These are phyloP conservation scores for Setophaga coronata DNA, from an alignment of 2,113 vertebrate species.

Conservation along the genomic window DNA sequence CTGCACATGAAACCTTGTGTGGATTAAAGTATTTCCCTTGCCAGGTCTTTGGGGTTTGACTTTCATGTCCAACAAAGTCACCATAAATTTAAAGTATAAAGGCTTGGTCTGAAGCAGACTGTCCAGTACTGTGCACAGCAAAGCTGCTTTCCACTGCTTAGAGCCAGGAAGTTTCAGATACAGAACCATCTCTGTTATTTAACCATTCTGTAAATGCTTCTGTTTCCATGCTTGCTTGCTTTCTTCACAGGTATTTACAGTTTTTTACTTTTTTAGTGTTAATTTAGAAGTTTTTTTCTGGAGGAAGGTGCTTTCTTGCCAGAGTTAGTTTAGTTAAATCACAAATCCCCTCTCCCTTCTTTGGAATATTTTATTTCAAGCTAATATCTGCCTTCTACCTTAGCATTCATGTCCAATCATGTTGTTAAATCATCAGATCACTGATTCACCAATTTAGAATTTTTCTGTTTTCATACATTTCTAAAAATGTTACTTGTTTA, in stretches of 20 bases:
- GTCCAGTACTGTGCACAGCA: background rate
- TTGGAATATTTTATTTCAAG: background rate
- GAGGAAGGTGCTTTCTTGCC: background rate
- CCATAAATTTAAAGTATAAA: background rate
- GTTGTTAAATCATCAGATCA: background rate
- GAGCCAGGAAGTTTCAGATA: background rate
- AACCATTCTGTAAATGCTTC: background rate
- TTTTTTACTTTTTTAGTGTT: background rate
- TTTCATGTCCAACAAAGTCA: background rate
- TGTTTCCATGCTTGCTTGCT: background rate
- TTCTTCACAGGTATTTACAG: background rate
- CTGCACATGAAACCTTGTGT: background rate
- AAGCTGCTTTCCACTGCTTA: background rate
- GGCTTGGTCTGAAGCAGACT: background rate
- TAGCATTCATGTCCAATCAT: background rate
- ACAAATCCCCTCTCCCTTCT: background rate
- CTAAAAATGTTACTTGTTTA: background rate
- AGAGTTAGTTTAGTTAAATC: background rate
- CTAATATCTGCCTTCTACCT: background rate
- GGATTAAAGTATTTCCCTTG: background rate
- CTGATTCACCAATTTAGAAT: background rate
- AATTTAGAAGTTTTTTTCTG: background rate
- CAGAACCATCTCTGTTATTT: background rate
- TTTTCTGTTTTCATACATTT: background rate
- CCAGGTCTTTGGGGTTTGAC: background rate